Evolutionary conservation across 2,113 vertebrate species (phyloP).

Genomic region (Rhinopomastus cyanomelas): DNA sequence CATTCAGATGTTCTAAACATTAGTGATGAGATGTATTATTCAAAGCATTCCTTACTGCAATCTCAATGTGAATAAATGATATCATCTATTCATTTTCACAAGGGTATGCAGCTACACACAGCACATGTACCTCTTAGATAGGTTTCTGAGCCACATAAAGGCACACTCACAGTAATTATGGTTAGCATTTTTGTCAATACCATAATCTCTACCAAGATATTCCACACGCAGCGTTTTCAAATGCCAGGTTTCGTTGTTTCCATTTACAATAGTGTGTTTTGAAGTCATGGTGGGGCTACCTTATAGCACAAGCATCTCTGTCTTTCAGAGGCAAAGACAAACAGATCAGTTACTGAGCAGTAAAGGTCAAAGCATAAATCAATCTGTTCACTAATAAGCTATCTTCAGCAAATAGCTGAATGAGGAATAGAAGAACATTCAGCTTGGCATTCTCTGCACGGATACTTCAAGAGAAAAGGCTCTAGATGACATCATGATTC

Average conservation of each 20-base stretch:
- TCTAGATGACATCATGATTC: neutral
- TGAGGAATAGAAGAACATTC: slow-evolving; percentile 24
- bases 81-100: neutral
- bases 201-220: neutral
- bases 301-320: neutral
- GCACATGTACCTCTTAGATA: neutral
- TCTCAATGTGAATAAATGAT: neutral
- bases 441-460: neutral
- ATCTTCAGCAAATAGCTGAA: neutral
- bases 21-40: neutral
- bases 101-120: neutral
- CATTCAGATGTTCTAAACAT: neutral
- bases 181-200: neutral
- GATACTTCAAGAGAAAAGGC: slow-evolving; percentile 13
- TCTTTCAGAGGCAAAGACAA: slow-evolving; percentile 46
- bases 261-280: neutral
- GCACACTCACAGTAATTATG: neutral
- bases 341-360: slow-evolving; percentile 46
- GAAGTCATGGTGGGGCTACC: neutral
- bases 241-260: neutral
- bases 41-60: neutral
- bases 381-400: slow-evolving; percentile 58
- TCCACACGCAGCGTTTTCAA: neutral
- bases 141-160: neutral
- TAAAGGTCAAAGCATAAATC: slow-evolving; percentile 66